Evolutionary conservation across 2,113 vertebrate genomes (phyloP), one percentile per base, ranked within the genome.

Genomic region (Microcebus jonahi): DNA sequence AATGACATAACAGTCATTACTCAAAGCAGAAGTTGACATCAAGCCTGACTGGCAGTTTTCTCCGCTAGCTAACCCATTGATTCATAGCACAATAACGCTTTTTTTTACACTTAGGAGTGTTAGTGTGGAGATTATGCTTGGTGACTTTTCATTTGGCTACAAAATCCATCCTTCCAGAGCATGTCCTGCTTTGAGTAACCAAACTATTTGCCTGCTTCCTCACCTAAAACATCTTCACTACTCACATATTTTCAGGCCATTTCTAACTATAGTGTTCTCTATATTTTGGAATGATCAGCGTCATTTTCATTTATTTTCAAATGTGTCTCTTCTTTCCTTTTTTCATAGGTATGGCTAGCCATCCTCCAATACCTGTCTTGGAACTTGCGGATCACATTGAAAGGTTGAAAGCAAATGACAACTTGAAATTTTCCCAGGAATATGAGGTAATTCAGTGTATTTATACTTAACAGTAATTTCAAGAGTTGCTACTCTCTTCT

Each of bases 361-460:
- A 99, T 95, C 99, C 99, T 91, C 99, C 99, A 70, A 99, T 99
- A 98, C 99, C 99, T 50, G 99, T 99, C 96, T 98, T 99, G 99
- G 99, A 99, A 98, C 99, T 99, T 94, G 99, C 99, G 9, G 99
- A 99, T 99, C 99, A 99, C 97, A 99, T 99, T 98, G 99, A 99
- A 98, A 99, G 99, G 82, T 96, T 99, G 98, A 99, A 99, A 99
- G 99, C 99, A 91, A 99, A 99, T 94, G 99, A 99, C 98, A 99
- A 99, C 99, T 98, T 99, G 97, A 99, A 99, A 98, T 99, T 99
- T 98, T 99, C 99, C 53, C 99, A 99, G 98, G 99, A 99, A 94
- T 99, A 99, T 96, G 99, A 99, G 99, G 99, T 99, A 98, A 98
- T 87, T 90, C 10, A 36, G 8, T 63, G 53, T 94, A 5, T 53